Evolutionary conservation across 2,797 vertebrate genomes (phyloP).

Genomic region (Salarias fasciatus): DNA sequence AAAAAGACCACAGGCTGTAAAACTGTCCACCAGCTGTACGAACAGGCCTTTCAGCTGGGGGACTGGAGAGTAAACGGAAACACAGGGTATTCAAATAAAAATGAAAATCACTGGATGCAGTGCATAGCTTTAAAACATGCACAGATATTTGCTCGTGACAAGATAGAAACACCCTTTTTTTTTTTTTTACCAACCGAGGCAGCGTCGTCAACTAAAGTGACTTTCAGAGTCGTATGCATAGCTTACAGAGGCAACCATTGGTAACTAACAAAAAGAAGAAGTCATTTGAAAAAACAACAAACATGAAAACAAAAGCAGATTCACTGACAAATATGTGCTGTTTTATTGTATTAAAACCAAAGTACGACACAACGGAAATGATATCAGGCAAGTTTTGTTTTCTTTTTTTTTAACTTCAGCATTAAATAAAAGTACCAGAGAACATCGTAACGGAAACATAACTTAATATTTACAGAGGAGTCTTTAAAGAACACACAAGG

Average conservation of each 20-base stretch:
- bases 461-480: conserved; percentile 73
- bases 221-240: conserved; percentile 72
- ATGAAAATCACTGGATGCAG: conserved; percentile 45
- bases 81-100: conserved; percentile 27
- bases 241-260: conserved; percentile 79
- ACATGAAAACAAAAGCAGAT: conserved; percentile 59
- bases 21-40: conserved; percentile 48
- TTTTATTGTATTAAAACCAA: conserved; percentile 43
- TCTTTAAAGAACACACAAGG: conserved; percentile 53
- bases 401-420: conserved; percentile 1
- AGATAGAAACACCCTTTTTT: conserved; percentile 57
- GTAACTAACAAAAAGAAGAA: conserved; percentile 59
- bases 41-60: conserved; percentile 51
- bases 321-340: conserved; percentile 42
- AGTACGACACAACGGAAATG: conserved; percentile 42
- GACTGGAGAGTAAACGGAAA: conserved; percentile 62
- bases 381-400: conserved; percentile 27
- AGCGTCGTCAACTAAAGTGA: conserved; percentile 62
- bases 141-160: conserved; percentile 61
- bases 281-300: conserved; percentile 39
- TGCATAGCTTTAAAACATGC: conserved; percentile 71
- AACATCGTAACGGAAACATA: conserved; percentile 60
- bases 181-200: conserved; percentile 54
- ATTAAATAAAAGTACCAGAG: conserved; percentile 68
- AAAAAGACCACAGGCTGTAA: conserved; percentile 41